A percentile compares a stretch with the other conserved stretches of the same genome.
Conservation (phyloP, 2,113 vertebrate species). For the Catharus fuscescens region DNA sequence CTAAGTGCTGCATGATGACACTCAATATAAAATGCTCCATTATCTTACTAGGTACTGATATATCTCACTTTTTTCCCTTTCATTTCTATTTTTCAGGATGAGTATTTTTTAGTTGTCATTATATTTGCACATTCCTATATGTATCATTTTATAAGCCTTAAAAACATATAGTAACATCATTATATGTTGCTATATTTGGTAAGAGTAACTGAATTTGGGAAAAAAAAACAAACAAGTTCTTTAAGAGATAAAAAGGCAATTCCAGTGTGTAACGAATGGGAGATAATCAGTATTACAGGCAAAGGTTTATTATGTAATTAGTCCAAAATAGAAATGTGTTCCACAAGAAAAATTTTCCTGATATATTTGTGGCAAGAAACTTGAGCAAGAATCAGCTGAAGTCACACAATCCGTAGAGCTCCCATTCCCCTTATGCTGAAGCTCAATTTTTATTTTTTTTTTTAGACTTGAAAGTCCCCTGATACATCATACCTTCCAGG, state of each 20-base stretch:
- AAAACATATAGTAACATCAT: neutral
- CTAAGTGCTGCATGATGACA: too few relatives aligned
- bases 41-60: too few relatives aligned
- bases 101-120: neutral
- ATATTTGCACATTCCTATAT: neutral
- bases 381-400: neutral
- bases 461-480: neutral
- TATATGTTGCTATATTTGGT: neutral
- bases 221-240: neutral
- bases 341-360: neutral
- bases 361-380: neutral
- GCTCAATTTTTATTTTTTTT: neutral
- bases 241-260: neutral
- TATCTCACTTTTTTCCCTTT: neutral
- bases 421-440: neutral
- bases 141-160: neutral
- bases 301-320: neutral
- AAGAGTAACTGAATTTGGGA: neutral
- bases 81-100: neutral
- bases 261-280: neutral
- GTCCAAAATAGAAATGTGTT: neutral
- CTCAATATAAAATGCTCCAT: too few relatives aligned
- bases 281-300: neutral
- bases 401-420: neutral
- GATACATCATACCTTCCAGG: neutral